A percentile compares a stretch with the other conserved stretches of the same genome.
Conservation (phyloP, 2,113 vertebrate genomes). For the Perccottus glenii region DNA sequence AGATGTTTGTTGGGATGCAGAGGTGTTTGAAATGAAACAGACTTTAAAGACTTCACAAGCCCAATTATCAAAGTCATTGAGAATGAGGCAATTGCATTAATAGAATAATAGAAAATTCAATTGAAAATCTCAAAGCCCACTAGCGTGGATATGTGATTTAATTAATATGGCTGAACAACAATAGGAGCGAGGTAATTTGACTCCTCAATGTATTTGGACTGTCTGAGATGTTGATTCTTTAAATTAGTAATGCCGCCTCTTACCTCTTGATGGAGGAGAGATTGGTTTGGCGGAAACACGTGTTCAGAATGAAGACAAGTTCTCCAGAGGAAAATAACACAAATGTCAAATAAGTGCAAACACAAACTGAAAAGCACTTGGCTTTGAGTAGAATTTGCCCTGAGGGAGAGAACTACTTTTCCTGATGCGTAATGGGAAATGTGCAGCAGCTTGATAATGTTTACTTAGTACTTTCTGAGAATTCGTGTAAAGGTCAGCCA, state of each 20-base stretch:
- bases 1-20: background rate
- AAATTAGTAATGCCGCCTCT: constrained; percentile 35
- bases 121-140: constrained; percentile 28
- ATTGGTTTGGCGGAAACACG: constrained; percentile 39
- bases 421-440: constrained; percentile 27
- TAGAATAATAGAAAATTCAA: constrained; percentile 15
- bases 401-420: constrained; percentile 25
- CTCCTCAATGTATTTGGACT: constrained; percentile 29
- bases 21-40: background rate
- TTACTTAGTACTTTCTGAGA: constrained; percentile 34
- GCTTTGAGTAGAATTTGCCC: constrained; percentile 28
- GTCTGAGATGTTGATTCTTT: constrained; percentile 23
- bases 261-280: constrained; percentile 28
- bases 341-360: constrained; percentile 47
- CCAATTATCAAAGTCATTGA: constrained; percentile 33
- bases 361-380: constrained; percentile 25
- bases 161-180: constrained; percentile 41
- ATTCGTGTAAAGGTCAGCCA: background rate
- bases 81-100: constrained; percentile 27
- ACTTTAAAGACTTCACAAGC: constrained; percentile 20
- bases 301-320: constrained; percentile 46
- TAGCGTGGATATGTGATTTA: constrained; percentile 27
- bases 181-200: constrained; percentile 28
- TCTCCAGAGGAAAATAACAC: constrained; percentile 32
- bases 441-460: constrained; percentile 24